Conservation (phyloP, 2,888 invertebrate species). For the Anodontia alba region DNA sequence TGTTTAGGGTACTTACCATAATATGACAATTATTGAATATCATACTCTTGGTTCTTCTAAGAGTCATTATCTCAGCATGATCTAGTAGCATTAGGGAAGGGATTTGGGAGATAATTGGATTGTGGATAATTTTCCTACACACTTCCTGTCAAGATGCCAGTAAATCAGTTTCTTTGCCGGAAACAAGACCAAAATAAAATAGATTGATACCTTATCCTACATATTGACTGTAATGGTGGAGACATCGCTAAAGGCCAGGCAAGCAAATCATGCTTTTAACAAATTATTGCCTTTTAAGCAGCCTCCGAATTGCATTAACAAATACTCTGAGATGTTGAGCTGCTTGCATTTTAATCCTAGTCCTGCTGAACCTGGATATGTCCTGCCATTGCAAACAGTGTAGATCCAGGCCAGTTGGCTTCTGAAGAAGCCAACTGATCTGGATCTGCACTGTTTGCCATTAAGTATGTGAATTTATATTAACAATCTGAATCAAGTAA, state of each 20-base stretch:
- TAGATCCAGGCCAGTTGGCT: too few species aligned
- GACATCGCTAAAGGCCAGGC: neutral
- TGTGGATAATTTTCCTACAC: slow-evolving; percentile 15
- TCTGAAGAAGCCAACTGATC: too few species aligned
- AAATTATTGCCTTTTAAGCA: neutral
- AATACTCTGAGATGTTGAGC: too few species aligned
- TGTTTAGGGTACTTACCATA: too few species aligned
- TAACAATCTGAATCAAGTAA: too few species aligned
- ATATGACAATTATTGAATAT: slow-evolving; percentile 3
- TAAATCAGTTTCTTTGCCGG: slow-evolving; percentile 10
- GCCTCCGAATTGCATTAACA: neutral
- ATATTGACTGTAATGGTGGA: neutral
- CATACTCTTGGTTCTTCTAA: neutral
- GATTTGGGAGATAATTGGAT: slow-evolving; percentile 14
- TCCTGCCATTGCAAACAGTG: too few species aligned
- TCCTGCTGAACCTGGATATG: too few species aligned
- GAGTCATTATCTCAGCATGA: neutral
- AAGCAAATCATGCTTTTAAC: neutral
- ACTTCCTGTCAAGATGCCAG: slow-evolving; percentile 7
- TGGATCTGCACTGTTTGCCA: too few species aligned
- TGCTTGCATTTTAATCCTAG: too few species aligned
- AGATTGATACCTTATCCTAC: neutral
- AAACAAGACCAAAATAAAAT: slow-evolving; percentile 5
- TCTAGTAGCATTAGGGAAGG: slow-evolving; percentile 1
- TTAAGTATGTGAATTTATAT: too few species aligned